Percentiles rank a stretch among this genome's conserved stretches.
These are phyloP conservation scores for Heliconius sara DNA, from an alignment of 2,888 invertebrate genomes.

Conservation along the genomic window DNA sequence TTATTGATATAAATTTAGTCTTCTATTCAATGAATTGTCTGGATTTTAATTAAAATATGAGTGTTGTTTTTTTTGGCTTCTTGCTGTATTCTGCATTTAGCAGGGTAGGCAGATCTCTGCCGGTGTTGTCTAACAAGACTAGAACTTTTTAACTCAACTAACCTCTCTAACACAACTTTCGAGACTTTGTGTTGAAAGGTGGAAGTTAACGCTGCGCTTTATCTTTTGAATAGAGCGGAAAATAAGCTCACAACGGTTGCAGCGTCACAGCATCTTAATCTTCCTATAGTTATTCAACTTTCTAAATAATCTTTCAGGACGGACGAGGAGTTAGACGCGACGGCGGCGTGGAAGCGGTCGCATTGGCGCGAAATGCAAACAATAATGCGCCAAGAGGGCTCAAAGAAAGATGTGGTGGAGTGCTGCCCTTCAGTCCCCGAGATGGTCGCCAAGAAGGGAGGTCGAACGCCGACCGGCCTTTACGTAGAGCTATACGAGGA, in stretches of 20 bases:
- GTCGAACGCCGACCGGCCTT: conserved; percentile 88
- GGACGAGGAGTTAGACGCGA: conserved; percentile 74
- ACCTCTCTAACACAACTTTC: too few relatives aligned
- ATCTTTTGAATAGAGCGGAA: neutral
- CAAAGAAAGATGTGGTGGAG: conserved; percentile 83
- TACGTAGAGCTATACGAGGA: conserved; percentile 90
- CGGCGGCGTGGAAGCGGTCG: conserved; percentile 81
- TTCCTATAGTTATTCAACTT: neutral
- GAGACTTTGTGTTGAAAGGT: too few relatives aligned
- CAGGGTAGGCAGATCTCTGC: too few relatives aligned
- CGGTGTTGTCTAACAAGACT: too few relatives aligned
- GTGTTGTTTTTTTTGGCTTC: too few relatives aligned
- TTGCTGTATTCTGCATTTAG: neutral
- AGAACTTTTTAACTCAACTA: too few relatives aligned
- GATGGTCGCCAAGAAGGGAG: conserved; percentile 90
- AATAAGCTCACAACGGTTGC: too few relatives aligned
- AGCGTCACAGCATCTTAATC: too few relatives aligned
- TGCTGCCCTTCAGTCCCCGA: conserved; percentile 92
- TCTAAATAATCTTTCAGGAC: conserved; percentile 58
- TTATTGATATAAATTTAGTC: neutral
- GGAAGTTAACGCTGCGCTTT: neutral
- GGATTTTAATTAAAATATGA: too few relatives aligned
- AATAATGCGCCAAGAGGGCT: conserved; percentile 82
- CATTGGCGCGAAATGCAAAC: conserved; percentile 87
- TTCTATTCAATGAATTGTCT: neutral